Base-by-base conservation (phyloP, 2,888 invertebrate species). In the Fabriciana adippe region DNA sequence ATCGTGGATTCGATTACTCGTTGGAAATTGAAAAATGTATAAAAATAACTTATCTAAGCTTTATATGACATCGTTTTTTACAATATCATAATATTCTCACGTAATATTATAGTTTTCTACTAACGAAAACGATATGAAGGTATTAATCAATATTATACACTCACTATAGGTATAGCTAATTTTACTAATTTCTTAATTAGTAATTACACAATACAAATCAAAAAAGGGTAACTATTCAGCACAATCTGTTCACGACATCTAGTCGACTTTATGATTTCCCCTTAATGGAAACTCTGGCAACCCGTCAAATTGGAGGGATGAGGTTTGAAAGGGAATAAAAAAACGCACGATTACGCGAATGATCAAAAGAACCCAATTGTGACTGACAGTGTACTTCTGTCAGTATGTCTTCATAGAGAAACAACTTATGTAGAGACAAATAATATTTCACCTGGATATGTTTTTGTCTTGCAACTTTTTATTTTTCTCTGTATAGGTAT, bases 331-430 rank as follows among this genome's bases (percentile, higher is more conserved):
- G 61, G 61, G 61, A 35, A 53, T 61, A 61, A 61, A 59, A 26
- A 61, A 53, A 61, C 53, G 50, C 53, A 51, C 61, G 35, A 61
- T 61, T 61, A 61, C 61, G 51, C 16, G 21, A 61, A 61, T 61
- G 16, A 61, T 61, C 51, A 51, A 53, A 61, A 53, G 59, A 48
- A 48, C 26, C 59, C 21, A 61, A 51, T 53, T 61, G 51, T 53
- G 31, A 61, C 14, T 61, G 50, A 51, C 31, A 61, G 16, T 35
- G 51, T 11, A 11, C 11, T 41, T 11, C 8, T 41, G 35, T 41
- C 35, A 8, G 35, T 41, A 41, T 41, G 11, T 41, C 0, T 41
- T 41, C 35, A 2, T 11, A 8, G 8, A 35, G 2, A 35, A 41
- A 41, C 35, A 41, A 41, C 11, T 11, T 41, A 41, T 41, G 35